Conservation (phyloP, 2,113 vertebrate genomes). For the Eptatretus burgeri region DNA sequence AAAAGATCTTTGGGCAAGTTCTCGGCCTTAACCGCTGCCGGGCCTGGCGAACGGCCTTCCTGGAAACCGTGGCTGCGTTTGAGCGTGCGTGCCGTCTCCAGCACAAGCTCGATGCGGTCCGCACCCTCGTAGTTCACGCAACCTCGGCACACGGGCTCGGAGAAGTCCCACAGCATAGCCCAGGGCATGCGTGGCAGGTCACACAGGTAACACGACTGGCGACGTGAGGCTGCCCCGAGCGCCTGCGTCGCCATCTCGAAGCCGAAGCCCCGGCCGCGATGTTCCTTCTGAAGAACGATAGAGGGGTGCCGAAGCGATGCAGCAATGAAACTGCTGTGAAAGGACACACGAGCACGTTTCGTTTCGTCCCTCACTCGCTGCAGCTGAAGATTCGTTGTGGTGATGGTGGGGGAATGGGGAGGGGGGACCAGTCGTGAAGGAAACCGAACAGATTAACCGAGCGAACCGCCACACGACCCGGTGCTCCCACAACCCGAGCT, state of each 20-base stretch:
- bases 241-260: conserved; percentile 14
- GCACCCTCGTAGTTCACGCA: conserved; percentile 69
- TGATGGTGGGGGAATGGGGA: neutral
- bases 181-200: conserved; percentile 65
- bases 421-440: neutral
- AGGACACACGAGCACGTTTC: neutral
- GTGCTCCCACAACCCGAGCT: conserved; percentile 9
- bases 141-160: conserved; percentile 49
- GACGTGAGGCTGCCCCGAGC: conserved; percentile 30
- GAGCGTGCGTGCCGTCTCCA: conserved; percentile 42
- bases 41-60: conserved; percentile 44
- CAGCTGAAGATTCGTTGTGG: neutral
- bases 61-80: conserved; percentile 42
- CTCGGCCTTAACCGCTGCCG: conserved; percentile 16
- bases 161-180: conserved; percentile 72
- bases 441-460: neutral
- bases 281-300: conserved; percentile 7
- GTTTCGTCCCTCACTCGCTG: conserved; percentile 6
- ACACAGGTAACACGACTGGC: conserved; percentile 65
- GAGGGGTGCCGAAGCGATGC: neutral
- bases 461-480: neutral
- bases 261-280: conserved; percentile 7
- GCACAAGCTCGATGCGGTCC: conserved; percentile 46
- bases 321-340: conserved; percentile 9
- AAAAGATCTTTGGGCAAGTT: neutral